Percentiles rank a stretch among this genome's conserved stretches.
Conservation (phyloP, 1,140 invertebrate genomes). For the Mactra quadrangularis region DNA sequence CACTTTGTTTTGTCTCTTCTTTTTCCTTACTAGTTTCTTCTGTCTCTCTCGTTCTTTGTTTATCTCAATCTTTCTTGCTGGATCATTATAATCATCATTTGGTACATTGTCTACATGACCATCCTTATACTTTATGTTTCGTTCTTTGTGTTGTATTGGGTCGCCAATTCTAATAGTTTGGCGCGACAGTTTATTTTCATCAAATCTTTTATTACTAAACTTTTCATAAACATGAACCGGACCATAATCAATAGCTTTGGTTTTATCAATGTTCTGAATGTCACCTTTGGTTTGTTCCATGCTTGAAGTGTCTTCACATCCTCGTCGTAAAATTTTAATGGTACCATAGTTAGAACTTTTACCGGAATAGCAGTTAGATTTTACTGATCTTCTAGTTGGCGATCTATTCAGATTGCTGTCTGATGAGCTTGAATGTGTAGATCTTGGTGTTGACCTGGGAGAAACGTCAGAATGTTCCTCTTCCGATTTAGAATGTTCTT, state of each 20-base stretch:
- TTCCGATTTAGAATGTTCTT: background rate
- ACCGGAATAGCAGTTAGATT: background rate
- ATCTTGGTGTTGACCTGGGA: background rate
- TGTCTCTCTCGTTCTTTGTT: conserved; percentile 1
- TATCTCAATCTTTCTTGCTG: background rate
- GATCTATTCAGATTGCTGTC: background rate
- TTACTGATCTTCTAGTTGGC: background rate
- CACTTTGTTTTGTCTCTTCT: background rate
- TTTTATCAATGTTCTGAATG: background rate
- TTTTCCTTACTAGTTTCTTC: conserved; percentile 10
- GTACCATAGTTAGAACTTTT: background rate
- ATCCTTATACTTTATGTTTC: no score
- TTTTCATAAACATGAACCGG: background rate
- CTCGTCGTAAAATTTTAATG: background rate
- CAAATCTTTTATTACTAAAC: background rate
- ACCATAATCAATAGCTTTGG: background rate
- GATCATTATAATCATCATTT: background rate
- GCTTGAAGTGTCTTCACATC: background rate
- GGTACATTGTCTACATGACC: background rate
- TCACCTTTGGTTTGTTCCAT: background rate
- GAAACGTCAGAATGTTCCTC: background rate
- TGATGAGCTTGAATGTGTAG: conserved; percentile 9
- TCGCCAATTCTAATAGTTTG: background rate
- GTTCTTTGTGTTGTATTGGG: background rate
- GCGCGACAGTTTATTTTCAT: background rate